phyloP scores from a whole-genome alignment of 2,888 invertebrate genomes.

The Sycophila texana region DNA sequence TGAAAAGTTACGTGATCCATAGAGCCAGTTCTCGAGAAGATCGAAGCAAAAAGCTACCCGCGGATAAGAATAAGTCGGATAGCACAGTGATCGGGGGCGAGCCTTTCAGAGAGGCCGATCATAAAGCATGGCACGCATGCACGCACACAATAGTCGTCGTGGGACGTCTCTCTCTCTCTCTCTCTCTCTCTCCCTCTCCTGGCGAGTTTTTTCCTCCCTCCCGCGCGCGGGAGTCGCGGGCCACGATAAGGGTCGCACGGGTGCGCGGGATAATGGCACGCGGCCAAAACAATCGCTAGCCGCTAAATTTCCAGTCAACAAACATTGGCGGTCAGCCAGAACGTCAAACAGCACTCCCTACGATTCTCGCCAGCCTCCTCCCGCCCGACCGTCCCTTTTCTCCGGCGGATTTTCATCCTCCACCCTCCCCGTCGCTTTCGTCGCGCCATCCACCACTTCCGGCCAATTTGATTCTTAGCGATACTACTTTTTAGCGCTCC shows the following conservation, averaged over 20 bases:
- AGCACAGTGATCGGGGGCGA: no score
- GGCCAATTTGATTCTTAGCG: constrained; percentile 54
- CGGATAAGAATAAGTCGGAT: no score
- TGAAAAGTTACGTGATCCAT: no score
- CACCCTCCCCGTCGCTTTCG: not conserved
- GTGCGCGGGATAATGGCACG: constrained; percentile 68
- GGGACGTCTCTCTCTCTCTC: not conserved
- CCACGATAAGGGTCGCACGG: constrained; percentile 11
- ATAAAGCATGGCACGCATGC: not conserved
- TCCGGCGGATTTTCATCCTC: constrained; percentile 4
- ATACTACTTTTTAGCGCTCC: constrained; percentile 28
- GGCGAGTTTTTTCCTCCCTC: constrained; percentile 35
- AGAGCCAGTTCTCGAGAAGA: no score
- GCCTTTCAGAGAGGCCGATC: constrained; percentile 1
- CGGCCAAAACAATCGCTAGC: constrained; percentile 72
- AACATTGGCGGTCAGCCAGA: constrained; percentile 70
- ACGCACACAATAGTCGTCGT: not conserved
- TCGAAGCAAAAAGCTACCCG: no score
- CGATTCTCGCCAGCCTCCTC: not conserved
- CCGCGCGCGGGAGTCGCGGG: no score
- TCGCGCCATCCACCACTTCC: constrained; percentile 46
- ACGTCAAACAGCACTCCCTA: constrained; percentile 38
- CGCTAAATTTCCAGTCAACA: constrained; percentile 74
- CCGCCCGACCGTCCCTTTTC: not conserved
- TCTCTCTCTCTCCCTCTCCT: not conserved